Evolutionary conservation across 2,888 invertebrate species (phyloP).

Genomic region (Macrosoma leucophasiata): DNA sequence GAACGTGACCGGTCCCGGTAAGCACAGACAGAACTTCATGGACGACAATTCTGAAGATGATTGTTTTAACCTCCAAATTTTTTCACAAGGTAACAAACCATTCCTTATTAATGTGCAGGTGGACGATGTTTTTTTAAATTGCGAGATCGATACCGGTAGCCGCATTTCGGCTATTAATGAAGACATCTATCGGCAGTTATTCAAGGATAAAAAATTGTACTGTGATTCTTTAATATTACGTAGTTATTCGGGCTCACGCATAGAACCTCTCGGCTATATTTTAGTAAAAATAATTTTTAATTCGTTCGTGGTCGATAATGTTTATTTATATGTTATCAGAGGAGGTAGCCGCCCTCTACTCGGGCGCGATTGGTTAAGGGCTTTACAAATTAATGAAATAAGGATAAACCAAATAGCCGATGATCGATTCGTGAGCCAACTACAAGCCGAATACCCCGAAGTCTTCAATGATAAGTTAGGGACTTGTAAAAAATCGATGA

Average conservation of each 20-base stretch:
- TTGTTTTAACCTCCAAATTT: constrained; percentile 14
- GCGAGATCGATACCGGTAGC: constrained; percentile 13
- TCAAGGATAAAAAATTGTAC: too few relatives aligned
- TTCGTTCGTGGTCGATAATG: neutral
- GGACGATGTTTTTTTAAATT: constrained; percentile 2
- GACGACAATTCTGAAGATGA: constrained; percentile 14
- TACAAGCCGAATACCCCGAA: too few relatives aligned
- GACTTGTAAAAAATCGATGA: constrained; percentile 16
- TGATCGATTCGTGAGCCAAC: too few relatives aligned
- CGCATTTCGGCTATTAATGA: constrained; percentile 13
- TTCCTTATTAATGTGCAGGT: constrained; percentile 11
- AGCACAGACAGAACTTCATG: constrained; percentile 7
- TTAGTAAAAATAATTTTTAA: constrained; percentile 9
- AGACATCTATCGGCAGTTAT: constrained; percentile 7
- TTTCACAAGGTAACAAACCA: constrained; percentile 6
- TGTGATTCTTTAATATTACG: too few relatives aligned
- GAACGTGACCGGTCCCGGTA: neutral
- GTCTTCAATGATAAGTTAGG: too few relatives aligned
- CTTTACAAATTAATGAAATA: constrained; percentile 9
- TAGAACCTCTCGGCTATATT: constrained; percentile 14
- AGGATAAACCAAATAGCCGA: too few relatives aligned
- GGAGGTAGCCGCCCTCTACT: constrained; percentile 7
- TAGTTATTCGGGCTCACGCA: constrained; percentile 14
- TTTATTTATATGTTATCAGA: constrained; percentile 14
- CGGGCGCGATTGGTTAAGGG: constrained; percentile 10